These are phyloP conservation scores for Thaleichthys pacificus DNA, from an alignment of 2,797 vertebrate genomes.

Conservation along the genomic window DNA sequence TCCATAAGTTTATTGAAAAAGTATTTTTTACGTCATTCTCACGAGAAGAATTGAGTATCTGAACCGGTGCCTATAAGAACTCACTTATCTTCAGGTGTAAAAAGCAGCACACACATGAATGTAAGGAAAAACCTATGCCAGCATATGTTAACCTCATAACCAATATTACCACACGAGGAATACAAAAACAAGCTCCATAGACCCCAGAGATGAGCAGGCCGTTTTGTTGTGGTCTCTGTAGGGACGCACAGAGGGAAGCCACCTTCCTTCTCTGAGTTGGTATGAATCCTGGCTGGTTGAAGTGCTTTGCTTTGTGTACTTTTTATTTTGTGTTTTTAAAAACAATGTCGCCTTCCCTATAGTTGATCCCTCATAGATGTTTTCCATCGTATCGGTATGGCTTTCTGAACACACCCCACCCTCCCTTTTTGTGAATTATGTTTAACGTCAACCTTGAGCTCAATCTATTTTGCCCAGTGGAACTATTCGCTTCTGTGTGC, in stretches of 20 bases:
- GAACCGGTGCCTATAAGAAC: constrained; percentile 66
- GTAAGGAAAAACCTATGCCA: constrained; percentile 62
- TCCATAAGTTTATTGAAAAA: neutral
- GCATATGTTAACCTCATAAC: constrained; percentile 39
- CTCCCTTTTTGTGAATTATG: constrained; percentile 64
- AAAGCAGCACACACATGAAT: constrained; percentile 69
- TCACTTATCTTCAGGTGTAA: constrained; percentile 42
- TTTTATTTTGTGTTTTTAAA: constrained; percentile 56
- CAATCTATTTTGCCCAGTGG: constrained; percentile 61
- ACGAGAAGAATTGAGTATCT: constrained; percentile 23
- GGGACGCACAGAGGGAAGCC: constrained; percentile 64
- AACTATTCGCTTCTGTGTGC: constrained; percentile 72
- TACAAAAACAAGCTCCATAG: neutral
- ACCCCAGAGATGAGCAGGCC: constrained; percentile 1
- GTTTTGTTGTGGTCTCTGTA: constrained; percentile 19
- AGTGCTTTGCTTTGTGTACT: constrained; percentile 64
- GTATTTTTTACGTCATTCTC: neutral
- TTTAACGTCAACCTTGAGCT: constrained; percentile 44
- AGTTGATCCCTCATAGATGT: constrained; percentile 63
- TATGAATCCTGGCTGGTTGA: constrained; percentile 63
- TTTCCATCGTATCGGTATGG: constrained; percentile 58
- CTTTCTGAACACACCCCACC: constrained; percentile 38
- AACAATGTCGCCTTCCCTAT: constrained; percentile 32
- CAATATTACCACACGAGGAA: neutral
- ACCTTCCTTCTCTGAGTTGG: constrained; percentile 78